Evolutionary conservation across 2,113 vertebrate species (phyloP).

Genomic region (Acanthochromis polyacanthus): DNA sequence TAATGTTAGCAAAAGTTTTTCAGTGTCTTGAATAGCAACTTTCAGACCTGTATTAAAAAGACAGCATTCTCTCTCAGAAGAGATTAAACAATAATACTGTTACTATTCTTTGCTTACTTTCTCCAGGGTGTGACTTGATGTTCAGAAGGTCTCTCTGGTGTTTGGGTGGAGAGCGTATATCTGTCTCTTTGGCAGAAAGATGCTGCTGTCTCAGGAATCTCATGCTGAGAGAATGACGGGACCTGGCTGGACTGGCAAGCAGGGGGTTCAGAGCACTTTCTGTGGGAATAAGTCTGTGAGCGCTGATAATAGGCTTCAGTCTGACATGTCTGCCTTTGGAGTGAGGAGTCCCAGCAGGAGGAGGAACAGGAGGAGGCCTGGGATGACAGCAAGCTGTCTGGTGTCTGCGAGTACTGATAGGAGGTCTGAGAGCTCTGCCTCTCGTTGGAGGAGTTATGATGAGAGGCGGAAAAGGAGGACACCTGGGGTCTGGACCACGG

Average conservation of each 20-base stretch:
- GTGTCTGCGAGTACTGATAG: constrained; percentile 36
- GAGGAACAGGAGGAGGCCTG: constrained; percentile 30
- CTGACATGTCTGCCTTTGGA: constrained; percentile 32
- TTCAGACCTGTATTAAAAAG: not conserved
- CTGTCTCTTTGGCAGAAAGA: constrained; percentile 1
- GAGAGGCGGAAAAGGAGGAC: constrained; percentile 15
- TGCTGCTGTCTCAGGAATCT: constrained; percentile 12
- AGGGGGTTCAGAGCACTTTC: constrained; percentile 17
- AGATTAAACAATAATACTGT: not conserved
- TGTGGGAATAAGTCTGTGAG: constrained; percentile 49
- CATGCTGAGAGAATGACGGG: constrained; percentile 38
- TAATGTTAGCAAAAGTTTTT: not conserved
- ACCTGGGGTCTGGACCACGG: constrained; percentile 26
- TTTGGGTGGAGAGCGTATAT: constrained; percentile 19
- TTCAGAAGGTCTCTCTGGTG: constrained; percentile 6
- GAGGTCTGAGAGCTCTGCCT: constrained; percentile 28
- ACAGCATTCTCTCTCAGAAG: not conserved
- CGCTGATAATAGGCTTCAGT: constrained; percentile 24
- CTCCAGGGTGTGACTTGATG: constrained; percentile 10
- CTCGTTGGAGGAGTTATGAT: constrained; percentile 7
- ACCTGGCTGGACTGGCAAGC: constrained; percentile 35
- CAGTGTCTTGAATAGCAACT: not conserved
- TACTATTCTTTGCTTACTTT: constrained; percentile 40
- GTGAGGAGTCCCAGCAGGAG: constrained; percentile 44
- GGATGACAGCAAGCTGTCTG: constrained; percentile 24